Evolutionary conservation across 2,888 invertebrate genomes (phyloP), one percentile per base, ranked within the genome.

Genomic region (Drosophila monieri): DNA sequence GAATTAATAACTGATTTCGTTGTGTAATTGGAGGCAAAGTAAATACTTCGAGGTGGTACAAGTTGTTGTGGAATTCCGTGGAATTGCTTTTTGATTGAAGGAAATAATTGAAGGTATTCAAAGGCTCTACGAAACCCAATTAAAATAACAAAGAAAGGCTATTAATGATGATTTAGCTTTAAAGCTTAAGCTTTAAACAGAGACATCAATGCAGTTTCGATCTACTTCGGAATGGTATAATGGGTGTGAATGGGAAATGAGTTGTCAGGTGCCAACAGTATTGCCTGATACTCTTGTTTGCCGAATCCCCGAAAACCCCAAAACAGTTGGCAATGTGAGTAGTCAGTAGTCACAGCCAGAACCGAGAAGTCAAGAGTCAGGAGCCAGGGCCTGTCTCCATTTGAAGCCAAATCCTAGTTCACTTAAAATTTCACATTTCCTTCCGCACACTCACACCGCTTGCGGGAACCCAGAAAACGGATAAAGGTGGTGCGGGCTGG

Each of bases 351-450:
- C 41, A 39, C 14, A 43, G 12, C 21, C 43, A 41, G 39, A 41
- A 9, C 39, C 10, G 8, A 18, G 15, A 8, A 49, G 30, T 49
- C 30, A 49, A 23, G 37, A 54, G 39, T 54, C 54, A 65, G 55
- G 30, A 64, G 54, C 46, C 67, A 44, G 27, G 3, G 32, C 15
- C 30, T 8, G 18, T 23, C 35, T 18, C 66, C 37, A 44, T 66
- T 30, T 52, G 8, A 21, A 67, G 54, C 80, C 84, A 85, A 85
- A 83, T 85, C 83, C 71, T 79, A 83, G 88, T 85, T 83, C 86
- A 83, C 81, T 83, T 83, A 85, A 83, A 88, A 88, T 88, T 81
- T 88, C 86, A 66, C 88, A 79, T 88, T 83, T 83, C 81, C 81
- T 88, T 83, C 88, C 73, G 53, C 46, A 61, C 47, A 54, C 48